Conservation (phyloP, 2,113 vertebrate species). For the Rhea pennata region DNA sequence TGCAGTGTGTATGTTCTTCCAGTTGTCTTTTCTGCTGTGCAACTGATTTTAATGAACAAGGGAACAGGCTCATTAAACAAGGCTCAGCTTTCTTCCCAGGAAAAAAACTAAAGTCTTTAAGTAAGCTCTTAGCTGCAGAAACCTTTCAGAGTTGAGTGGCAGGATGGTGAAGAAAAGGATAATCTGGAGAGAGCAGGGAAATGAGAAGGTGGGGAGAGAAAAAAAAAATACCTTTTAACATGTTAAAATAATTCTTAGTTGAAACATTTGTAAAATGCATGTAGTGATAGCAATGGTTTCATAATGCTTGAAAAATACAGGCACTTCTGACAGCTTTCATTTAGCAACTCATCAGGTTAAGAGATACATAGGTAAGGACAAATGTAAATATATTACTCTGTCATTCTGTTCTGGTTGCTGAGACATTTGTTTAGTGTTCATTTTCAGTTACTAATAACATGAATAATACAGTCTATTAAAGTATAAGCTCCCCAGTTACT, state of each 20-base stretch:
- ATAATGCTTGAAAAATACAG: neutral
- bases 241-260: neutral
- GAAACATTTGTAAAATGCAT: neutral
- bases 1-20: neutral
- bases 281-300: neutral
- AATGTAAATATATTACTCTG: neutral
- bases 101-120: neutral
- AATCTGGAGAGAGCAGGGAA: neutral
- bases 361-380: neutral
- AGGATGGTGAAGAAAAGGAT: neutral
- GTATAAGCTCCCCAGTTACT: neutral
- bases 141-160: neutral
- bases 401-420: neutral
- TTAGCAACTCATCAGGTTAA: neutral
- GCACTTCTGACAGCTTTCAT: neutral
- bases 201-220: neutral
- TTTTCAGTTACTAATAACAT: neutral
- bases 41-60: neutral
- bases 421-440: neutral
- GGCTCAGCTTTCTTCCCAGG: neutral
- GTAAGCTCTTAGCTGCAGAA: neutral
- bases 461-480: neutral
- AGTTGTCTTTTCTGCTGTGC: neutral
- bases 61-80: neutral
- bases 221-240: neutral